Conservation (phyloP, 2,797 vertebrate genomes). For the Cephalopachus bancanus region DNA sequence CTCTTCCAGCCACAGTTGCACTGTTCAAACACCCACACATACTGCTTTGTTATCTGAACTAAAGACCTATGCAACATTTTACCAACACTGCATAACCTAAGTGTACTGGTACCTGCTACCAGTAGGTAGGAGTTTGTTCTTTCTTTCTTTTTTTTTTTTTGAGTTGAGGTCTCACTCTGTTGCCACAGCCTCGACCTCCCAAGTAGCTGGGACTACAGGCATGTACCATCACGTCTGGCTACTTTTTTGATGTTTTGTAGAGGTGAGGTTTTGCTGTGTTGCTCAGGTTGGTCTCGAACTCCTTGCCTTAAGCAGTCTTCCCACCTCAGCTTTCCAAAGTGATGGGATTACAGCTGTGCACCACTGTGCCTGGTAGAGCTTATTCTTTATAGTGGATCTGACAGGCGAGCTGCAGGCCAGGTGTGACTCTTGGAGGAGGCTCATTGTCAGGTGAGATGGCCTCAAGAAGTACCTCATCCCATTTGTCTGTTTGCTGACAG, state of each 20-base stretch:
- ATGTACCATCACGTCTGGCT: too few species aligned
- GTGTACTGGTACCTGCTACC: constrained; percentile 24
- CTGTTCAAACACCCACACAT: background rate
- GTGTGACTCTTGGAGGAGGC: constrained; percentile 53
- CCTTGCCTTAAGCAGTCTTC: too few species aligned
- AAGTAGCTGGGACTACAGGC: too few species aligned
- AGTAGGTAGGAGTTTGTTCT: constrained; percentile 2
- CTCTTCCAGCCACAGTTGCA: background rate
- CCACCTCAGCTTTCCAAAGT: too few species aligned
- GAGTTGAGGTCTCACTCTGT: too few species aligned
- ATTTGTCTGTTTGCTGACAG: constrained; percentile 63
- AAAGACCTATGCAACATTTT: constrained; percentile 47
- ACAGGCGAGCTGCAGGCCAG: constrained; percentile 48
- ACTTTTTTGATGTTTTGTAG: too few species aligned
- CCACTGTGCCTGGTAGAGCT: background rate
- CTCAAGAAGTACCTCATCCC: constrained; percentile 69
- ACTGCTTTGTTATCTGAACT: background rate
- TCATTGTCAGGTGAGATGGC: constrained; percentile 57
- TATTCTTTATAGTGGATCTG: constrained; percentile 51
- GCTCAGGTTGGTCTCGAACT: too few species aligned
- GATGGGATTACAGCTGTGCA: too few species aligned
- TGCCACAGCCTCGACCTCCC: too few species aligned
- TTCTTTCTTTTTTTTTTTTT: background rate
- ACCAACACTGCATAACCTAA: constrained; percentile 45
- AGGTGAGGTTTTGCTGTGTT: too few species aligned